Conservation (phyloP, 2,888 invertebrate genomes). For the Pristionchus mayeri region DNA sequence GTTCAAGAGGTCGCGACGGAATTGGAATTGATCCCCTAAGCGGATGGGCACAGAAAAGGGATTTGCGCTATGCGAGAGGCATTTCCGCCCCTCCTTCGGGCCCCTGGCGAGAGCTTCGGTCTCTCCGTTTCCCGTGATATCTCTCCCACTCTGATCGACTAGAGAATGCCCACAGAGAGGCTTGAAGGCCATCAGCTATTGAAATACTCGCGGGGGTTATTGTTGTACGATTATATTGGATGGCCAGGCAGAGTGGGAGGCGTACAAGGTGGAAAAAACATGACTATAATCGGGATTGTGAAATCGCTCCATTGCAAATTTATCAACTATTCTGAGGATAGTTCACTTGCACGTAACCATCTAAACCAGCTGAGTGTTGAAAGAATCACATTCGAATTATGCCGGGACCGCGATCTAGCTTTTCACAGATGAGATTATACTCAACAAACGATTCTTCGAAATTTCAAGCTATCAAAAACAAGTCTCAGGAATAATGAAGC, state of each 20-base stretch:
- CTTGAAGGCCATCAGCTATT: background rate
- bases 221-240: conserved; percentile 40
- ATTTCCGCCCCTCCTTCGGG: background rate
- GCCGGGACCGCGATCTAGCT: no score
- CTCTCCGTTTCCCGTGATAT: background rate
- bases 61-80: background rate
- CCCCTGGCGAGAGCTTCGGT: no score
- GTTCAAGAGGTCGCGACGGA: conserved; percentile 1
- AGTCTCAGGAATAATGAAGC: background rate
- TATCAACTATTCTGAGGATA: no score
- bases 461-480: no score
- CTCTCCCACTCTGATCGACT: background rate
- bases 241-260: background rate
- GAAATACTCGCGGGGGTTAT: background rate
- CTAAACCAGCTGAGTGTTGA: no score
- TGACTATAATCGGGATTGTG: background rate
- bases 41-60: background rate
- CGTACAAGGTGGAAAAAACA: conserved; percentile 1
- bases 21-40: conserved; percentile 29
- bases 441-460: background rate
- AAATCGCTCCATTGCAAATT: no score
- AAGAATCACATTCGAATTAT: no score
- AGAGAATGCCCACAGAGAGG: background rate
- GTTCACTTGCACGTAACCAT: background rate
- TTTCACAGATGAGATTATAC: background rate